Percentiles rank a stretch among this genome's conserved stretches.
Conservation (phyloP, 2,797 vertebrate species). For the Lateolabrax maculatus region DNA sequence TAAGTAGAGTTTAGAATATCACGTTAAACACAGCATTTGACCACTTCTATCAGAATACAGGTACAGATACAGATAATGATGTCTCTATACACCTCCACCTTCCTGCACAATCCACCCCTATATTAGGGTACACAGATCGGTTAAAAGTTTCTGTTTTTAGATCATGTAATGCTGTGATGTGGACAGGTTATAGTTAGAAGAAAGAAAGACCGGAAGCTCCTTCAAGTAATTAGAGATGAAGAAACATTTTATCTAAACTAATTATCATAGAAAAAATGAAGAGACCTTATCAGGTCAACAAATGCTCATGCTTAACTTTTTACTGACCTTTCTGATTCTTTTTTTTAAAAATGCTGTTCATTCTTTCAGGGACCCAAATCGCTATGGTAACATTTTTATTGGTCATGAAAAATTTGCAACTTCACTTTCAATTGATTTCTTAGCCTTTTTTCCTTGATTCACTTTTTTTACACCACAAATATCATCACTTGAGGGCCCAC, state of each 20-base stretch:
- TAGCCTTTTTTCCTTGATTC: neutral
- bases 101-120: neutral
- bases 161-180: too few species aligned
- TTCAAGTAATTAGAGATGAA: neutral
- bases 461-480: neutral
- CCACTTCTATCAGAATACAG: too few species aligned
- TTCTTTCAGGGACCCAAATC: too few species aligned
- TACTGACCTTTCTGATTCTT: neutral
- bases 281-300: neutral
- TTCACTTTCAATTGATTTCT: neutral
- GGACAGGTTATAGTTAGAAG: too few species aligned
- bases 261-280: neutral
- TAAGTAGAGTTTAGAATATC: too few species aligned
- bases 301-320: too few species aligned
- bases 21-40: too few species aligned
- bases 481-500: neutral
- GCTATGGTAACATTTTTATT: neutral
- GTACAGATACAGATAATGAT: too few species aligned
- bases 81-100: too few species aligned
- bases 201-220: neutral
- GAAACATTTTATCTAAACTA: neutral
- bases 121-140: neutral
- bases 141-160: neutral
- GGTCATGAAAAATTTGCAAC: neutral
- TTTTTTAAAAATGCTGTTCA: neutral